phyloP scores from a whole-genome alignment of 1,140 invertebrate genomes.

The Cydia splendana region DNA sequence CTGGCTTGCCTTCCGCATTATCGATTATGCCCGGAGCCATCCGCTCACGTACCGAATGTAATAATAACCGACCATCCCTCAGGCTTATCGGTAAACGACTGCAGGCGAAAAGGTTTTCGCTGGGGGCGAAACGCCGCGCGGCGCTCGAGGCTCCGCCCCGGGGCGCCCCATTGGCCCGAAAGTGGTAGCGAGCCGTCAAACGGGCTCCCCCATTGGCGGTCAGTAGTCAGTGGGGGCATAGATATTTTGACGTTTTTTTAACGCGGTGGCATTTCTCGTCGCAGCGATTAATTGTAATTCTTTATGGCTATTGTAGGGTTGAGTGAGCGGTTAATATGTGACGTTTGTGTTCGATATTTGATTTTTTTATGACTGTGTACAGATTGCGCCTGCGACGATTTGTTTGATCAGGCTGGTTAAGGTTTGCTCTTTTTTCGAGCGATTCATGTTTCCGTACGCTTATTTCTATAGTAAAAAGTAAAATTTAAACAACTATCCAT shows the following conservation, averaged over 20 bases:
- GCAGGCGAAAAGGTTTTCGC: conserved; percentile 77
- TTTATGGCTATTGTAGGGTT: conserved; percentile 74
- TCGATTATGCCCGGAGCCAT: conserved; percentile 61
- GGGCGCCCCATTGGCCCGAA: conserved; percentile 68
- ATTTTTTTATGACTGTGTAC: conserved; percentile 42
- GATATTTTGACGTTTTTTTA: conserved; percentile 76
- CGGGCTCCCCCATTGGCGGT: conserved; percentile 66
- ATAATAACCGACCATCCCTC: conserved; percentile 78
- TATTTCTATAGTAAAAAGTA: conserved; percentile 27
- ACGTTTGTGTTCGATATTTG: conserved; percentile 43
- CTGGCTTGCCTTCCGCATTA: conserved; percentile 35
- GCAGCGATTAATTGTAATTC: conserved; percentile 75
- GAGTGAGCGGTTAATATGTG: conserved; percentile 65
- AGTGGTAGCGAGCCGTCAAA: conserved; percentile 50
- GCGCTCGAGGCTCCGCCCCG: conserved; percentile 73
- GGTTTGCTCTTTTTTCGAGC: conserved; percentile 27
- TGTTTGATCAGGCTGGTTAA: conserved; percentile 45
- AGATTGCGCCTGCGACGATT: conserved; percentile 36
- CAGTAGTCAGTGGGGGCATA: conserved; percentile 54
- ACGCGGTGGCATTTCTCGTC: conserved; percentile 70
- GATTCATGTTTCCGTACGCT: conserved; percentile 41
- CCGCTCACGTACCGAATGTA: conserved; percentile 69
- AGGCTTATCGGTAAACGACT: conserved; percentile 79
- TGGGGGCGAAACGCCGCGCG: conserved; percentile 73
- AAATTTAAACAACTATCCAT: neutral